Percentiles rank a stretch among this genome's conserved stretches.
These are phyloP conservation scores for Talpa occidentalis DNA, from an alignment of 2,113 vertebrate species.

Conservation along the genomic window DNA sequence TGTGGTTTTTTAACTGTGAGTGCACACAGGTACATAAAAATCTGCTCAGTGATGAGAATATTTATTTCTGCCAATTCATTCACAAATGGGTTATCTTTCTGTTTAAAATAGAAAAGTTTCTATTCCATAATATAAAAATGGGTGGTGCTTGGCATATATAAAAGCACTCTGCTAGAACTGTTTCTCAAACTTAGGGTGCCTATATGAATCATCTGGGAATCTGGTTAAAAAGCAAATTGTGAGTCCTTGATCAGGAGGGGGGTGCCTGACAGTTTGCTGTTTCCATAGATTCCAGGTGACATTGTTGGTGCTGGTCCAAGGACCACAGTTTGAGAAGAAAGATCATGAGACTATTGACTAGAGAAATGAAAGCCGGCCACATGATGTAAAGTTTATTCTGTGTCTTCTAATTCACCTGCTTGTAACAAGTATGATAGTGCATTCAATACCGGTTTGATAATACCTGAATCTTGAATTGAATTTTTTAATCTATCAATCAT, in stretches of 20 bases:
- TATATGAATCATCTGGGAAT: neutral
- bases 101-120: neutral
- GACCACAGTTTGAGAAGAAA: neutral
- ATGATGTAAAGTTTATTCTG: neutral
- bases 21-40: neutral
- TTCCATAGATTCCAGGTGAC: neutral
- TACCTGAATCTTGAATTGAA: neutral
- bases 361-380: neutral
- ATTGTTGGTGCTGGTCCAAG: neutral
- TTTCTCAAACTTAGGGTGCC: neutral
- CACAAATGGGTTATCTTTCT: neutral
- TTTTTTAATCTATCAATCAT: neutral
- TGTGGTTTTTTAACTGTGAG: conserved; percentile 36
- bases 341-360: neutral
- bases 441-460: neutral
- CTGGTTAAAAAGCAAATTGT: neutral
- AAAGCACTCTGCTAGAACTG: neutral
- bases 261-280: neutral
- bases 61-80: neutral
- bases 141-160: neutral
- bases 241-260: neutral
- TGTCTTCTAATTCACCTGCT: neutral
- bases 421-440: neutral
- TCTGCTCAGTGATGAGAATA: neutral
- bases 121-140: conserved; percentile 26